Conservation (phyloP, 2,113 vertebrate species). For the Puffinus mauretanicus region DNA sequence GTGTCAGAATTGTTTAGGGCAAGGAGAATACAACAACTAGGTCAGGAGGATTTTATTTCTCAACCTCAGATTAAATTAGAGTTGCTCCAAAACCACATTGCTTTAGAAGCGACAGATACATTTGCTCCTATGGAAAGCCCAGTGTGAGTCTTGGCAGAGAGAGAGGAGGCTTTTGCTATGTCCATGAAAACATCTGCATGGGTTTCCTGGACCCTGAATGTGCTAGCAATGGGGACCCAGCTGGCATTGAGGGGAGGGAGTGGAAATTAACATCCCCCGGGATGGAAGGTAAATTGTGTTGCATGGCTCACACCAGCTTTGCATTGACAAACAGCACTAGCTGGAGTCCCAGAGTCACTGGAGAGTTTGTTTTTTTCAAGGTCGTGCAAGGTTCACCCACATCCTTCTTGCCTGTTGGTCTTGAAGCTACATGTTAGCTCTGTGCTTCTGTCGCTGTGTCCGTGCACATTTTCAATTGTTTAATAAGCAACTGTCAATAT, state of each 20-base stretch:
- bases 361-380: constrained; percentile 19
- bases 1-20: constrained; percentile 49
- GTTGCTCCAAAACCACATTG: constrained; percentile 50
- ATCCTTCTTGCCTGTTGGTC: background rate
- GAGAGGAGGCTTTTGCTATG: constrained; percentile 8
- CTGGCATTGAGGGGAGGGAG: background rate
- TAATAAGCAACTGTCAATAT: background rate
- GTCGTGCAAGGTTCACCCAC: background rate
- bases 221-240: constrained; percentile 5
- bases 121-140: constrained; percentile 53
- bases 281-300: background rate
- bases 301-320: background rate
- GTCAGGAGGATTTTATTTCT: constrained; percentile 61
- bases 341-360: background rate
- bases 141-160: constrained; percentile 58
- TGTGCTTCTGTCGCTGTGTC: background rate
- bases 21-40: constrained; percentile 31
- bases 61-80: constrained; percentile 64
- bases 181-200: constrained; percentile 41
- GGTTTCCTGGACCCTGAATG: constrained; percentile 25
- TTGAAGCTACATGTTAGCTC: background rate
- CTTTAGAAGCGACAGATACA: constrained; percentile 52
- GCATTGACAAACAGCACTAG: background rate
- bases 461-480: background rate
- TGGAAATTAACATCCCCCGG: background rate